A percentile compares a stretch with the other conserved stretches of the same genome.
Conservation (phyloP, 2,113 vertebrate species). For the Scolopax mira region DNA sequence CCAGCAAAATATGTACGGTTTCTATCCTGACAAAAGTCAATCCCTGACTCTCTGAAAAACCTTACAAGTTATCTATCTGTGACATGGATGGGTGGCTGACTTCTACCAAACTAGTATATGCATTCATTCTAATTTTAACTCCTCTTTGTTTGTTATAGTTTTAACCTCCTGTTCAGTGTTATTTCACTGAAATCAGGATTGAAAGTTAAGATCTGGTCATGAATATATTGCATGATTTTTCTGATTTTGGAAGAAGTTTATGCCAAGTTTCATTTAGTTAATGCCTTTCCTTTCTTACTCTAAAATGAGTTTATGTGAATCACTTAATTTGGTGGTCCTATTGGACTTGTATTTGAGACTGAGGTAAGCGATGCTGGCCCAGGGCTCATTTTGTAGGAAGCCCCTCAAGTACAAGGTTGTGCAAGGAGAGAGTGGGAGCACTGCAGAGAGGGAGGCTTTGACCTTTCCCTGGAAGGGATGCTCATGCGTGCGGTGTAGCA, state of each 20-base stretch:
- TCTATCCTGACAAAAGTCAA: not conserved
- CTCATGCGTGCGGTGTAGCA: not conserved
- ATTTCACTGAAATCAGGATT: not conserved
- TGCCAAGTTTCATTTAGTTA: not conserved
- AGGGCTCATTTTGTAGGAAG: not conserved
- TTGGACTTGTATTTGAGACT: not conserved
- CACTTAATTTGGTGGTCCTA: not conserved
- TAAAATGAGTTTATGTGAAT: not conserved
- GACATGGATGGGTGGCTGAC: not conserved
- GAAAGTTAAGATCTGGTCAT: not conserved
- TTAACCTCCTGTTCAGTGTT: not conserved
- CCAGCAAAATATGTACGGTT: fast-evolving
- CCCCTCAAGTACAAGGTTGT: not conserved
- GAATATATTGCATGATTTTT: not conserved
- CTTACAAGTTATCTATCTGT: not conserved
- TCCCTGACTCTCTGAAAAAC: not conserved
- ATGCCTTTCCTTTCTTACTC: not conserved
- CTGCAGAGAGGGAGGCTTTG: not conserved
- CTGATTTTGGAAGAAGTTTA: not conserved
- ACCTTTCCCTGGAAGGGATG: not conserved
- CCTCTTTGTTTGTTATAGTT: not conserved
- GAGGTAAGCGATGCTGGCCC: not conserved
- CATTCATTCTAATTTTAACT: not conserved
- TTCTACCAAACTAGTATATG: not conserved
- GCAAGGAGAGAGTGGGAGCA: not conserved